Evolutionary conservation across 2,113 vertebrate species (phyloP), one percentile per base, ranked within the genome.

Genomic region (Percopsis transmontana): DNA sequence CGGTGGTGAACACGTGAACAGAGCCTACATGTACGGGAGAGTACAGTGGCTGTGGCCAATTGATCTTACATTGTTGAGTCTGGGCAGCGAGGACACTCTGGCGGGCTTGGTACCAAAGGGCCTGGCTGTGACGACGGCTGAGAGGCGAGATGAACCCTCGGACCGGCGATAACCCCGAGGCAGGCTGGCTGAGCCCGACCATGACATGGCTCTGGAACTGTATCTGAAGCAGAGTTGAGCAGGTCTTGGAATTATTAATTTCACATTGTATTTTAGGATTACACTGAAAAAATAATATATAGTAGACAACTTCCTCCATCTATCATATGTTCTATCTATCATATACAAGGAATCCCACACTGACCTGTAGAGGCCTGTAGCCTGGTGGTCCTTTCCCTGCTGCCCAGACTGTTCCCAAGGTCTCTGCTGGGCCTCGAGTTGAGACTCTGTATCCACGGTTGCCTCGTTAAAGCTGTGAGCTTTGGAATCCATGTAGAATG

Each of bases 111-210:
- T 75, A 73, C 94, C 93, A 82, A 97, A 99, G 64, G 97, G 97
- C 88, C 92, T 93, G 18, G 97, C 90, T 40, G 95, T 94, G 84
- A 98, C 92, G 55, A 96, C 94, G 54, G 94, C 94, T 18, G 96
- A 94, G 78, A 98, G 89, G 74, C 94, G 94, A 18, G 91, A 83
- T 10, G 92, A 93, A 72, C 87, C 76, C 44, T 98, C 94, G 0
- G 92, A 91, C 82, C 91, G 93, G 79, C 95, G 94, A 92, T 94
- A 97, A 61, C 92, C 95, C 83, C 95, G 94, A 8, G 95, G 96
- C 74, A 99, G 92, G 76, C 94, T 92, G 60, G 94, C 91, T 76
- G 96, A 95, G 59, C 84, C 63, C 1, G 80, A 85, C 74, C 72
- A 84, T 1, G 68, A 62, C 48, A 38, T 63, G 45, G 67, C 19